Evolutionary conservation across 2,797 vertebrate genomes (phyloP), one percentile per base, ranked within the genome.

Genomic region (Aphelocoma californica): DNA sequence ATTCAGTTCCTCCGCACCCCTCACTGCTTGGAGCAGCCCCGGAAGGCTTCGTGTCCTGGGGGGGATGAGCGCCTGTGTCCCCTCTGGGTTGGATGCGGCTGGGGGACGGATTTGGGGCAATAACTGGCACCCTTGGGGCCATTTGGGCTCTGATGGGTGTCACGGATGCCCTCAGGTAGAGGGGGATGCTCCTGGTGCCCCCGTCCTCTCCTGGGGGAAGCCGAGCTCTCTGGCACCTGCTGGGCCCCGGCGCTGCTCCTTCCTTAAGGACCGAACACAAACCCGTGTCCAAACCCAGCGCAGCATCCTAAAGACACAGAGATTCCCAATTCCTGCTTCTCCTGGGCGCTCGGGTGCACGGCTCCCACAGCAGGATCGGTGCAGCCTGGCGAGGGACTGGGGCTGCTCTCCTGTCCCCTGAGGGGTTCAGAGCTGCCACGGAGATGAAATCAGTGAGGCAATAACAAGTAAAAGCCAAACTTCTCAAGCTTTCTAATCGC

Each of bases 401-500:
- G 36, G 60, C 54, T 24, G 72, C 72, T 87, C 34, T n/a, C 56
- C 78, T 12, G 3, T 2, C 65, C 32, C 57, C 38, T 1, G 12
- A 21, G 83, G 53, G 45, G 3, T 5, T 70, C 29, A 1, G 44
- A 50, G 85, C 82, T 16, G 66, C 58, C 56, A 1, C 58, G 17
- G 34, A 51, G 81, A 93, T 87, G 58, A 53, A 93, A 95, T 88
- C 91, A 81, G 77, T 0, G 66, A 95, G 86, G 95, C 93, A 86
- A 86, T 81, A 87, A 74, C 71, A 80, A 89, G 92, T 87, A 92
- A 89, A 94, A 92, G 91, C 87, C 81, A 82, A 95, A 95, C 88
- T 96, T 96, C 84, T 73, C 88, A 72, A 75, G 93, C 95, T 80
- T 78, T 88, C 95, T 95, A 92, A 97, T 96, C 34, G 75, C 70